Conservation (phyloP, 1,140 invertebrate species). For the Macrobrachium nipponense region DNA sequence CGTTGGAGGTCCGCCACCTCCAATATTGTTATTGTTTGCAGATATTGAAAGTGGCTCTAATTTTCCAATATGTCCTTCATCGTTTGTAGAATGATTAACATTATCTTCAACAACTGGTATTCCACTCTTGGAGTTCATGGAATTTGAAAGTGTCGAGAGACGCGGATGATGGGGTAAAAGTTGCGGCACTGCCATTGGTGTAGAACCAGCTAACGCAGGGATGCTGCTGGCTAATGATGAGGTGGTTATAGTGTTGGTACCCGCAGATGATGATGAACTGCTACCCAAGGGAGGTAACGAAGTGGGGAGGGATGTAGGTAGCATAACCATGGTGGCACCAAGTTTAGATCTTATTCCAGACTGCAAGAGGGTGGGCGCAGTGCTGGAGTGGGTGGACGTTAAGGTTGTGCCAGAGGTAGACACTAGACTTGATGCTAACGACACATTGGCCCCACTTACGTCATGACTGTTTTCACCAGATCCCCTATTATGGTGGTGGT, state of each 20-base stretch:
- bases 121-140: constrained; percentile 67
- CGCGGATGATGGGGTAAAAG: constrained; percentile 53
- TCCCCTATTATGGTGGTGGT: constrained; percentile 44
- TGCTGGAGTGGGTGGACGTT: constrained; percentile 51
- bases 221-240: constrained; percentile 56
- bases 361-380: constrained; percentile 29
- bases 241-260: constrained; percentile 52
- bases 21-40: constrained; percentile 64
- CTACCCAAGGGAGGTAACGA: constrained; percentile 75
- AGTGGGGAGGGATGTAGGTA: constrained; percentile 46
- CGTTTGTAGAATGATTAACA: constrained; percentile 53
- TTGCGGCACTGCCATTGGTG: constrained; percentile 50
- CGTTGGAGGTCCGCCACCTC: constrained; percentile 76
- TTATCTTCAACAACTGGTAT: constrained; percentile 65
- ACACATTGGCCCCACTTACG: constrained; percentile 68
- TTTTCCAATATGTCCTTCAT: constrained; percentile 53
- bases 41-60: constrained; percentile 62
- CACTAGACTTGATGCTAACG: constrained; percentile 67
- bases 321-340: constrained; percentile 25
- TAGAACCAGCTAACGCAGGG: constrained; percentile 38
- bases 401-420: constrained; percentile 47
- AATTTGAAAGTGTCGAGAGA: constrained; percentile 48
- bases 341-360: constrained; percentile 52
- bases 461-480: constrained; percentile 69
- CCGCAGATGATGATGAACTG: constrained; percentile 72